Evolutionary conservation across 2,888 invertebrate species (phyloP).

Genomic region (Plutella xylostella): DNA sequence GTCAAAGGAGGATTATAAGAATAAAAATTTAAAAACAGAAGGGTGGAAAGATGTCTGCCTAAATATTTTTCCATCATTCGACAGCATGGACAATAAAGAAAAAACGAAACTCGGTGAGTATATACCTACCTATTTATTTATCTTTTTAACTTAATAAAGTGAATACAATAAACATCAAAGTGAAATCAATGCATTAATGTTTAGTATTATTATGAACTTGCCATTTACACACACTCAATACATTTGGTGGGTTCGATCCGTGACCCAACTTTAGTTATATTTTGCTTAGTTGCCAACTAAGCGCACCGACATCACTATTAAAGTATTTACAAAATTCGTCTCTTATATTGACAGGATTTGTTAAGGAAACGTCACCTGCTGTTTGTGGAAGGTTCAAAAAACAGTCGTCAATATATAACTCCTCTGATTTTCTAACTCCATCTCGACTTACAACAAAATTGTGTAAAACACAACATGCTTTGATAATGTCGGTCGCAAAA

Average conservation of each 20-base stretch:
- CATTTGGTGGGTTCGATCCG: no score
- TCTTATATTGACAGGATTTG: conserved; percentile 1
- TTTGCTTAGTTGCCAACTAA: conserved; percentile 3
- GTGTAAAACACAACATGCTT: background rate
- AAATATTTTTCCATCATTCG: conserved; percentile 21
- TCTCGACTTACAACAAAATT: background rate
- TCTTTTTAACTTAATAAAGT: no score
- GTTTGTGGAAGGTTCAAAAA: background rate
- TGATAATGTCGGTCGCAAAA: background rate
- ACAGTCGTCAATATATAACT: background rate
- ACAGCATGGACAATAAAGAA: conserved; percentile 22
- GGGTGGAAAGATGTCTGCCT: conserved; percentile 22
- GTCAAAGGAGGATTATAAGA: conserved; percentile 23
- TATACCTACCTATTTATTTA: conserved; percentile 15
- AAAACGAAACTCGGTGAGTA: conserved; percentile 21
- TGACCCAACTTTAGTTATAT: background rate
- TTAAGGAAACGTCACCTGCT: background rate
- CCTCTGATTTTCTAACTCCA: background rate
- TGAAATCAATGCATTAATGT: no score
- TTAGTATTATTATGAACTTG: no score
- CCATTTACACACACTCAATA: no score
- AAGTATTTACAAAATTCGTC: conserved; percentile 1
- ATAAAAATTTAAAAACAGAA: conserved; percentile 18
- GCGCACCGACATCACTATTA: background rate
- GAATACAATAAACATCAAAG: no score